phyloP scores from a whole-genome alignment of 2,888 invertebrate species.

The Agrotis puta region DNA sequence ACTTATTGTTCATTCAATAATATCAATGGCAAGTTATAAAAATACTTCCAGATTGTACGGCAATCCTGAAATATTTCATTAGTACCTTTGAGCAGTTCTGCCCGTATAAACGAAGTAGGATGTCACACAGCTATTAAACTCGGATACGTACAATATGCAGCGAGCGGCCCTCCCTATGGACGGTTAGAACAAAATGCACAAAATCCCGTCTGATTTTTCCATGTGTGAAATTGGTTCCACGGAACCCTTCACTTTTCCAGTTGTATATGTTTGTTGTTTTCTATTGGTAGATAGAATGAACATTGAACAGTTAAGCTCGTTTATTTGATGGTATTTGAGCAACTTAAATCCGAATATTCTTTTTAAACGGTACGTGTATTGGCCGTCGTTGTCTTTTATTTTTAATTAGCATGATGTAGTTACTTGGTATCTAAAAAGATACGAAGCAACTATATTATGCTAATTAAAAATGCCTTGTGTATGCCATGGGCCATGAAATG shows the following conservation, averaged over 20 bases:
- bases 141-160: neutral
- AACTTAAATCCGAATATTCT: neutral
- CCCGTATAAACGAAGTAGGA: neutral
- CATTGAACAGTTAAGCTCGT: slow-evolving; percentile 10
- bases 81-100: no score
- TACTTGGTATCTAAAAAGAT: neutral
- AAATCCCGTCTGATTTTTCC: neutral
- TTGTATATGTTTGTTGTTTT: slow-evolving; percentile 7
- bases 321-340: neutral
- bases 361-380: neutral
- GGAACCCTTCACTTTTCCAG: neutral
- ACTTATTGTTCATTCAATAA: no score
- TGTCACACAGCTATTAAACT: neutral
- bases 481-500: no score
- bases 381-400: neutral
- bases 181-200: neutral
- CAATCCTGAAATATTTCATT: no score
- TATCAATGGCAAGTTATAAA: no score
- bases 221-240: neutral
- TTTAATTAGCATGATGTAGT: neutral
- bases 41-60: no score
- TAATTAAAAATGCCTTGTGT: no score
- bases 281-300: slow-evolving; percentile 9
- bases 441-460: no score
- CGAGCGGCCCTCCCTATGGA: no score